Evolutionary conservation across 2,797 vertebrate genomes (phyloP).

Genomic region (Phalloptychus januarius): DNA sequence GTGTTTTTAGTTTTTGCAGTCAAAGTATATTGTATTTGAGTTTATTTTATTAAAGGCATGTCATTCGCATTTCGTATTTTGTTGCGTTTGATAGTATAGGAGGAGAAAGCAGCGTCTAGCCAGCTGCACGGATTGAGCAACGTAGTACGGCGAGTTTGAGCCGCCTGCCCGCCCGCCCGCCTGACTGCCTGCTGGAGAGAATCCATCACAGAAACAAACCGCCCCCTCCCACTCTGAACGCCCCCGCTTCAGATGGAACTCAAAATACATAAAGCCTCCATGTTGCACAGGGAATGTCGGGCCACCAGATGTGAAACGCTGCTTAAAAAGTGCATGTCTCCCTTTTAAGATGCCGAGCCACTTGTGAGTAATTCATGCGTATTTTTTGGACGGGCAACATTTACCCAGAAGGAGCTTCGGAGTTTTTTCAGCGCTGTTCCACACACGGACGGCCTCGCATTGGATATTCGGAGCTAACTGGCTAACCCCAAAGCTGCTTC

Average conservation of each 20-base stretch:
- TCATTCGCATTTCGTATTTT: slow-evolving; percentile 8
- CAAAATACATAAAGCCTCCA: slow-evolving; percentile 82
- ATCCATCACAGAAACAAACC: slow-evolving; percentile 69
- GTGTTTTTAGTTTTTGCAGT: background rate
- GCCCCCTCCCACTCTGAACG: slow-evolving; percentile 74
- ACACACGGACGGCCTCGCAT: slow-evolving; percentile 56
- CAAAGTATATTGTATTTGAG: background rate
- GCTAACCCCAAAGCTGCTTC: slow-evolving; percentile 56
- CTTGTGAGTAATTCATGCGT: slow-evolving; percentile 16
- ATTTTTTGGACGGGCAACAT: slow-evolving; percentile 20
- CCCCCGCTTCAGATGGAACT: slow-evolving; percentile 77
- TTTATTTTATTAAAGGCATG: slow-evolving; percentile 4
- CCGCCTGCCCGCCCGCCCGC: slow-evolving; percentile 35
- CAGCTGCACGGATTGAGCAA: slow-evolving; percentile 49
- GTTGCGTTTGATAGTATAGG: slow-evolving; percentile 7
- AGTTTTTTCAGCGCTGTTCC: slow-evolving; percentile 41
- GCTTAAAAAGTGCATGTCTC: slow-evolving; percentile 33
- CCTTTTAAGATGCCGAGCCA: slow-evolving; percentile 29
- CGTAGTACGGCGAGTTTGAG: slow-evolving; percentile 39
- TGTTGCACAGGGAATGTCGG: slow-evolving; percentile 75
- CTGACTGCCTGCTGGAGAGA: slow-evolving; percentile 45
- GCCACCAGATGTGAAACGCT: slow-evolving; percentile 45
- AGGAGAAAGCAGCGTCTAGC: slow-evolving; percentile 28
- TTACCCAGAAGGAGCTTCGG: slow-evolving; percentile 37
- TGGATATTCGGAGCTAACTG: slow-evolving; percentile 57